Conservation (phyloP, 1,140 invertebrate species). For the Homarus americanus region DNA sequence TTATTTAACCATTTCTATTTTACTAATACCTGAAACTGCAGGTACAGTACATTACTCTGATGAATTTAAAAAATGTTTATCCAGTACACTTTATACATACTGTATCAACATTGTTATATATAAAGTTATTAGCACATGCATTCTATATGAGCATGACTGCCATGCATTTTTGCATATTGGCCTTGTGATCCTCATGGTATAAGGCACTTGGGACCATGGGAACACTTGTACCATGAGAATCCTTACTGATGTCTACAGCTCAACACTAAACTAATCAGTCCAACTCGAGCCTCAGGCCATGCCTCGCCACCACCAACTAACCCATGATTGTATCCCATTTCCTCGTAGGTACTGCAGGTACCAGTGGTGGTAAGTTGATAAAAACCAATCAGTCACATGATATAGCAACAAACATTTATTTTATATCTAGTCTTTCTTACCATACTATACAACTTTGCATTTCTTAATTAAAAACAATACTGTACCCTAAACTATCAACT, state of each 20-base stretch:
- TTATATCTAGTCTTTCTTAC: too few species aligned
- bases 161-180: conserved; percentile 5
- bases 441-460: too few species aligned
- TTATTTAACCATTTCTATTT: not conserved
- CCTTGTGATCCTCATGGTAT: not conserved
- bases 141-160: conserved; percentile 30
- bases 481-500: too few species aligned
- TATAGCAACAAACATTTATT: not conserved
- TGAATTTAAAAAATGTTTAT: not conserved
- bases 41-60: not conserved
- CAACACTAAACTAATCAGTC: not conserved
- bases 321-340: conserved; percentile 66
- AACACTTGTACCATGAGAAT: conserved; percentile 20
- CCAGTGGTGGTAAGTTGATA: conserved; percentile 1
- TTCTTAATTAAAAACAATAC: too few species aligned
- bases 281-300: not conserved
- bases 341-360: conserved; percentile 56
- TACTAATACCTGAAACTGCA: not conserved
- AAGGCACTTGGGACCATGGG: not conserved
- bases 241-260: not conserved
- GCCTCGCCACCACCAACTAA: conserved; percentile 29
- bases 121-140: conserved; percentile 28
- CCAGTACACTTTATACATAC: not conserved
- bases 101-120: conserved; percentile 7
- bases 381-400: not conserved